Evolutionary conservation across 2,113 vertebrate species (phyloP).

Genomic region (Halichoeres trimaculatus): DNA sequence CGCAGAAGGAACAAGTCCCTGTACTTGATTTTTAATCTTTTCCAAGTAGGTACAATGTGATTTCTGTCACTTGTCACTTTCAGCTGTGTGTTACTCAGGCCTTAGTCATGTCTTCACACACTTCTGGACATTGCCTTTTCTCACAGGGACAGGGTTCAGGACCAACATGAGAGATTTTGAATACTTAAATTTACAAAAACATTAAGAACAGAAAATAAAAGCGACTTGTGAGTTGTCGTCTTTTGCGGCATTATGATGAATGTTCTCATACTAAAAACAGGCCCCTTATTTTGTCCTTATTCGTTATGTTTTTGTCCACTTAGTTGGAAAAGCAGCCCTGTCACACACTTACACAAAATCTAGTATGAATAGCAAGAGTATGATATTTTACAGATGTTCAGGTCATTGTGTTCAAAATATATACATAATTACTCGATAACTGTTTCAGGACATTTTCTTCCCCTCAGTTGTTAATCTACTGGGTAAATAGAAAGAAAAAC

Average conservation of each 20-base stretch:
- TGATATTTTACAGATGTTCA: conserved; percentile 15
- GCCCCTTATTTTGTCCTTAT: neutral
- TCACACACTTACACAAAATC: neutral
- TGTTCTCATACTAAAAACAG: neutral
- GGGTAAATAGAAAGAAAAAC: conserved; percentile 13
- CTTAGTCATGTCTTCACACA: neutral
- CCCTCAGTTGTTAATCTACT: conserved; percentile 6
- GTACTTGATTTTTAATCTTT: conserved; percentile 3
- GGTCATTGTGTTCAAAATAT: neutral
- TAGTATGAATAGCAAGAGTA: neutral
- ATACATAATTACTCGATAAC: conserved; percentile 15
- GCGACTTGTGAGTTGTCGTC: neutral
- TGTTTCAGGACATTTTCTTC: conserved; percentile 5
- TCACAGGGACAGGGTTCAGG: neutral
- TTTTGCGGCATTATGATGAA: neutral
- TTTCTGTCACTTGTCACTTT: neutral
- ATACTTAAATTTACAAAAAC: neutral
- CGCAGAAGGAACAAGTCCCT: neutral
- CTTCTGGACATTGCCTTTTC: neutral
- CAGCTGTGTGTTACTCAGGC: neutral
- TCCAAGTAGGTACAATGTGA: neutral
- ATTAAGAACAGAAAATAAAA: neutral
- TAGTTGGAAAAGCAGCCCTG: neutral
- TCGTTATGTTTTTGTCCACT: neutral
- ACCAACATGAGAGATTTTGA: neutral